Evolutionary conservation across 2,888 invertebrate species (phyloP).

Genomic region (Diplolepis rosae): DNA sequence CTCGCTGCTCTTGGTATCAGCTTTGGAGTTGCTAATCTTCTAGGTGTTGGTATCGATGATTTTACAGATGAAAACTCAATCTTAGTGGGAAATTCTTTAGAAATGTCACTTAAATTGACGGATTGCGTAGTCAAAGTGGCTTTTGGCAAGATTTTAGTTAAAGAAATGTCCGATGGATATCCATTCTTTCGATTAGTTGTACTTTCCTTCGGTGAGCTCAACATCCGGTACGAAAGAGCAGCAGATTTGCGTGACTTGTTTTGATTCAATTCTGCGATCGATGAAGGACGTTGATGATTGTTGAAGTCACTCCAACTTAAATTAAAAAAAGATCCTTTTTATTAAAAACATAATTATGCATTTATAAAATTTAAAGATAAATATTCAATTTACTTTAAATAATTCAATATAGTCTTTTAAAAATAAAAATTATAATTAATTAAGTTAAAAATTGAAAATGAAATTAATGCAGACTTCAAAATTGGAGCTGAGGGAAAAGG

Average conservation of each 20-base stretch:
- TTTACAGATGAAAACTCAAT: constrained; percentile 41
- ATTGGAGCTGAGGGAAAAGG: too few relatives aligned
- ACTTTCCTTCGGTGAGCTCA: constrained; percentile 56
- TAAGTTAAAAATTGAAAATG: too few relatives aligned
- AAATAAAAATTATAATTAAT: constrained; percentile 6
- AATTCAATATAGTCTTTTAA: background rate
- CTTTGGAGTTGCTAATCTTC: constrained; percentile 56
- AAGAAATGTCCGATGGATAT: constrained; percentile 39
- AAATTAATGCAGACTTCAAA: too few relatives aligned
- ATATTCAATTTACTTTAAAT: background rate
- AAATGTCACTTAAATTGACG: constrained; percentile 1
- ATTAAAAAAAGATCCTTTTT: constrained; percentile 35
- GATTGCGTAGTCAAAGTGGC: constrained; percentile 39
- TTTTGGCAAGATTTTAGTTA: constrained; percentile 40
- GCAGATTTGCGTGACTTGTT: constrained; percentile 47
- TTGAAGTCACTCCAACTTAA: constrained; percentile 71
- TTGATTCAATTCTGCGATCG: constrained; percentile 56
- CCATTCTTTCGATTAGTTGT: constrained; percentile 7
- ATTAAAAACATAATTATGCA: background rate
- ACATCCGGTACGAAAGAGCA: constrained; percentile 54
- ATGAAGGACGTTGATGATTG: constrained; percentile 60
- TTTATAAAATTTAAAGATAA: background rate
- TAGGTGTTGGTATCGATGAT: constrained; percentile 57
- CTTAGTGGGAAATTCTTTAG: constrained; percentile 29
- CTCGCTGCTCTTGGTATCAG: constrained; percentile 63